These are phyloP conservation scores for Byasa hedistus DNA, from an alignment of 2,888 invertebrate species.

Conservation along the genomic window DNA sequence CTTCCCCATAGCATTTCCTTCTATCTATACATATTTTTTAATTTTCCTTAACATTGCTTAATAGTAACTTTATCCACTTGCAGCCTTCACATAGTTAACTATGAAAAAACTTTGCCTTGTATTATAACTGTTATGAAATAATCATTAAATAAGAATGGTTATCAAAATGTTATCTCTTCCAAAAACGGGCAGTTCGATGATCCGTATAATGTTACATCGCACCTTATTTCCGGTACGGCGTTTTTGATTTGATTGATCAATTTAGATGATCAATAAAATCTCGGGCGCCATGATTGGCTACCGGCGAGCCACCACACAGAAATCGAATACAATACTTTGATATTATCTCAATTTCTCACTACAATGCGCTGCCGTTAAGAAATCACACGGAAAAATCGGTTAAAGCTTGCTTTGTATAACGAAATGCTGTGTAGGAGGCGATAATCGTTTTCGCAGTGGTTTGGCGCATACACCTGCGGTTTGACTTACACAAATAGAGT, in stretches of 20 bases:
- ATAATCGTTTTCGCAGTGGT: constrained; percentile 33
- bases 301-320: constrained; percentile 53
- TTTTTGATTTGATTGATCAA: constrained; percentile 79
- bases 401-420: constrained; percentile 52
- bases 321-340: constrained; percentile 43
- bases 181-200: constrained; percentile 62
- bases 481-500: constrained; percentile 78
- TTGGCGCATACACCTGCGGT: constrained; percentile 67
- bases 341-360: constrained; percentile 59
- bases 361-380: constrained; percentile 46
- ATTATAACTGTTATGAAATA: background rate
- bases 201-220: constrained; percentile 66
- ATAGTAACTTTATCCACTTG: too few relatives aligned
- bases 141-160: background rate
- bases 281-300: constrained; percentile 75
- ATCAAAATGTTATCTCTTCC: constrained; percentile 42
- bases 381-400: constrained; percentile 39
- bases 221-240: constrained; percentile 75
- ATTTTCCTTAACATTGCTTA: too few relatives aligned
- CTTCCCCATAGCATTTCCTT: too few relatives aligned
- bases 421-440: constrained; percentile 43
- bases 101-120: background rate
- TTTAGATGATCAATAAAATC: constrained; percentile 74
- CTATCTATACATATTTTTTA: too few relatives aligned
- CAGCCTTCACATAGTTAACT: too few relatives aligned